These are phyloP conservation scores for Tautogolabrus adspersus DNA, from an alignment of 2,113 vertebrate genomes.

Conservation along the genomic window DNA sequence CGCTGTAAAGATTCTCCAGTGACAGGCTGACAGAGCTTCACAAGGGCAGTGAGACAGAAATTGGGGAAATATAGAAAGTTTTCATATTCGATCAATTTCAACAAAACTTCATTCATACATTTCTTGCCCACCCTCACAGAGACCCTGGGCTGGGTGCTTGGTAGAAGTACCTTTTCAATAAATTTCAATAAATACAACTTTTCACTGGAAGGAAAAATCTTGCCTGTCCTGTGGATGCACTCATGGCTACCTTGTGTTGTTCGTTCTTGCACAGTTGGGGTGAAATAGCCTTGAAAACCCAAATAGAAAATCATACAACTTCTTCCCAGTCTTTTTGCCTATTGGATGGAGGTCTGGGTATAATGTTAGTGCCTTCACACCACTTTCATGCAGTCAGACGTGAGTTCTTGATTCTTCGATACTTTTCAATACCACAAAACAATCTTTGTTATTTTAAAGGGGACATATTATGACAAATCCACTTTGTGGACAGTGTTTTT, in stretches of 20 bases:
- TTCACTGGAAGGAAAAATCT: not conserved
- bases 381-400: too few species aligned
- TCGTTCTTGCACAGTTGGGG: not conserved
- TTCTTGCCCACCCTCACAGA: conserved; percentile 8
- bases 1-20: conserved; percentile 24
- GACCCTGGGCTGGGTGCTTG: not conserved
- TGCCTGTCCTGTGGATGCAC: not conserved
- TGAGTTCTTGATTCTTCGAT: too few species aligned
- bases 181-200: not conserved
- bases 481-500: too few species aligned
- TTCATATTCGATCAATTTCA: conserved; percentile 29
- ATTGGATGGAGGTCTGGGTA: too few species aligned
- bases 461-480: too few species aligned
- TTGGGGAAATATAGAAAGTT: conserved; percentile 26
- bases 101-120: conserved; percentile 18
- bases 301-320: not conserved
- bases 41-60: conserved; percentile 34
- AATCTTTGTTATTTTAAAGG: too few species aligned
- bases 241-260: not conserved
- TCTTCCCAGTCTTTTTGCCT: too few species aligned
- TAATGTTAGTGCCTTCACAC: too few species aligned
- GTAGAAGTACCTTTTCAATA: not conserved
- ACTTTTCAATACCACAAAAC: too few species aligned
- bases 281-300: not conserved
- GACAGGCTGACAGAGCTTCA: conserved; percentile 26